Conservation (phyloP, 2,797 vertebrate genomes). For the Scomberomorus guttatus region DNA sequence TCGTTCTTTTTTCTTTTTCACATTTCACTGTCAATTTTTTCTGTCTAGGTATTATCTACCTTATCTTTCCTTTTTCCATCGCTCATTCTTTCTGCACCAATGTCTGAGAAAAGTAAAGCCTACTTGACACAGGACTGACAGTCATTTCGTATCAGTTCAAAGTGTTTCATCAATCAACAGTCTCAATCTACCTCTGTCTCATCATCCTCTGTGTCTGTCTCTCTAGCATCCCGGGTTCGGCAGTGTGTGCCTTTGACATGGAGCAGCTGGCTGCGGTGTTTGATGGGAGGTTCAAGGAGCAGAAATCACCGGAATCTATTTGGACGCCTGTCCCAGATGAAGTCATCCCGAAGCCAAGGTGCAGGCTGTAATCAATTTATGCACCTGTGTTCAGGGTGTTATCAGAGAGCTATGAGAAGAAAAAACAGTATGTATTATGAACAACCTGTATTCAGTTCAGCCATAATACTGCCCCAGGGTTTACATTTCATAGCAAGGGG, state of each 20-base stretch:
- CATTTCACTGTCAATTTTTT: constrained; percentile 40
- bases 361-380: constrained; percentile 63
- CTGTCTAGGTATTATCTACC: constrained; percentile 32
- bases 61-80: constrained; percentile 31
- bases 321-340: constrained; percentile 97
- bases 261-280: constrained; percentile 92
- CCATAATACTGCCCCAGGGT: not conserved
- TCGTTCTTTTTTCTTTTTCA: constrained; percentile 12
- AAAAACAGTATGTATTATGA: not conserved
- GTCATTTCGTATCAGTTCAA: constrained; percentile 44
- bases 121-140: constrained; percentile 41
- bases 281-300: constrained; percentile 96
- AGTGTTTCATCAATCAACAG: constrained; percentile 45
- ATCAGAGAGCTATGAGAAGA: constrained; percentile 13
- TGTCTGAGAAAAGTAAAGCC: constrained; percentile 19
- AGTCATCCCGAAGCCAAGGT: constrained; percentile 94
- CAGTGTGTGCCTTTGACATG: constrained; percentile 98
- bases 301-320: constrained; percentile 96
- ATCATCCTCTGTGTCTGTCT: constrained; percentile 34
- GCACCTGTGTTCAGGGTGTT: constrained; percentile 48
- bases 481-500: constrained; percentile 9
- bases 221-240: constrained; percentile 94
- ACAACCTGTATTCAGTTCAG: not conserved
- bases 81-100: constrained; percentile 27
- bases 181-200: constrained; percentile 30